Evolutionary conservation across 1,140 invertebrate species (phyloP), one percentile per base, ranked within the genome.

Genomic region (Brachionus rotundiformis): DNA sequence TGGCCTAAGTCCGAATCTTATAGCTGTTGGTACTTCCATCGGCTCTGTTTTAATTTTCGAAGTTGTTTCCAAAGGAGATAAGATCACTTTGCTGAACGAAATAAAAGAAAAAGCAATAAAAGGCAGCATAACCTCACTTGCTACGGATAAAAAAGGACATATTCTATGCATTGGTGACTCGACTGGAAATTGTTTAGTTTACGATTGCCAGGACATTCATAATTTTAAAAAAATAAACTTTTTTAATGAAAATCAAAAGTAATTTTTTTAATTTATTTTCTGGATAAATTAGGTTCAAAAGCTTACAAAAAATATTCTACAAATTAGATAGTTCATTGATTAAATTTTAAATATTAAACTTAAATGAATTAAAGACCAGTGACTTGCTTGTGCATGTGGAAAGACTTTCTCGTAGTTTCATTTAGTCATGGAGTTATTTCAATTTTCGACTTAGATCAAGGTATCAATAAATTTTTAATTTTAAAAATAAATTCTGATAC

Each of bases 161-260:
- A 5, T 44, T 44, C 23, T 73, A 29, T 41, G 68, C 13, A 39
- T 44, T 44, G 68, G 36, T 44, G 68, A 73, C 25, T 44, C 68
- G 25, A 25, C 36, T 19, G 68, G 68, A 41, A 73, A 25, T 73
- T 73, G 68, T 73, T n/a, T 25, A 19, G 68, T 44, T 29, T 73
- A 44, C n/a, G 41, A 73, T 27, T 23, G 19, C 3, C 11, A 73
- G 11, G 25, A 41, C 5, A 41, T 44, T 10, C 36, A 44, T 23
- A 73, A 73, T 44, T 41, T 73, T 44, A 73, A 73, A 73, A 29
- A 11, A 13, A 11, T 4, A 25, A 44, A 44, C 27, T 10, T n/a
- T 11, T 73, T 44, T n/a, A 73, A 23, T 44, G 7, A 23, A 73
- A 25, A 10, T 4, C 19, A 73, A 44, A 25, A 73, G 68, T 73